These are phyloP conservation scores for Peromyscus melanophrys DNA, from an alignment of 2,797 vertebrate species.

Conservation along the genomic window DNA sequence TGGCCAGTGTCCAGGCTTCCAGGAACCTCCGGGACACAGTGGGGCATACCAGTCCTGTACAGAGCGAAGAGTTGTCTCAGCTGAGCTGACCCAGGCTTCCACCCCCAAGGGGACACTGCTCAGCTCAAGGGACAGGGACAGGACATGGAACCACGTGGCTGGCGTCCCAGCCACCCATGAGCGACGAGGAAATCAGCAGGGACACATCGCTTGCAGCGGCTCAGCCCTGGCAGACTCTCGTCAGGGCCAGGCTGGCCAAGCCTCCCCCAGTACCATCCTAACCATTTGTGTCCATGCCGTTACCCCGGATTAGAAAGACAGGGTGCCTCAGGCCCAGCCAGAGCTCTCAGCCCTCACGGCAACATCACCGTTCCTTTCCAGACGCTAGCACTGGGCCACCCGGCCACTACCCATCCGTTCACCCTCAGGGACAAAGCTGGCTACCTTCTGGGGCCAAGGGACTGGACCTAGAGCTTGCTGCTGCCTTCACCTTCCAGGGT, in stretches of 20 bases:
- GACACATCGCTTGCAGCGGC: constrained; percentile 82
- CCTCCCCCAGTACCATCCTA: constrained; percentile 79
- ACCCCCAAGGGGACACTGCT: background rate
- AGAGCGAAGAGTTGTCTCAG: background rate
- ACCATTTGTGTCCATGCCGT: constrained; percentile 81
- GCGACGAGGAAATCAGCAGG: constrained; percentile 70
- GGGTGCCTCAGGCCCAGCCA: constrained; percentile 63
- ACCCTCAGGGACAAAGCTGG: background rate
- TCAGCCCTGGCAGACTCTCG: constrained; percentile 75
- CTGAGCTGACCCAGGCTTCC: background rate
- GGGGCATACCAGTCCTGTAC: background rate
- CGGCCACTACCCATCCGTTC: no score
- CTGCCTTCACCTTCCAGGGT: background rate
- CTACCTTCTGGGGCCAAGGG: background rate
- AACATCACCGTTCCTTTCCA: background rate
- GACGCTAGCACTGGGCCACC: background rate
- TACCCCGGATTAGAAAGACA: constrained; percentile 40
- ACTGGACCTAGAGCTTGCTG: background rate
- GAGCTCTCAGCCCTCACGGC: background rate
- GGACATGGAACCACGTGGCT: background rate
- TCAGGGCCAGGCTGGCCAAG: constrained; percentile 76
- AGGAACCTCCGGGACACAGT: background rate
- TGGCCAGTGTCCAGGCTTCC: background rate
- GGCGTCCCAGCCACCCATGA: constrained; percentile 45
- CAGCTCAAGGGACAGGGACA: background rate